phyloP scores from a whole-genome alignment of 1,140 invertebrate genomes.

The Paraescarpia echinospica region DNA sequence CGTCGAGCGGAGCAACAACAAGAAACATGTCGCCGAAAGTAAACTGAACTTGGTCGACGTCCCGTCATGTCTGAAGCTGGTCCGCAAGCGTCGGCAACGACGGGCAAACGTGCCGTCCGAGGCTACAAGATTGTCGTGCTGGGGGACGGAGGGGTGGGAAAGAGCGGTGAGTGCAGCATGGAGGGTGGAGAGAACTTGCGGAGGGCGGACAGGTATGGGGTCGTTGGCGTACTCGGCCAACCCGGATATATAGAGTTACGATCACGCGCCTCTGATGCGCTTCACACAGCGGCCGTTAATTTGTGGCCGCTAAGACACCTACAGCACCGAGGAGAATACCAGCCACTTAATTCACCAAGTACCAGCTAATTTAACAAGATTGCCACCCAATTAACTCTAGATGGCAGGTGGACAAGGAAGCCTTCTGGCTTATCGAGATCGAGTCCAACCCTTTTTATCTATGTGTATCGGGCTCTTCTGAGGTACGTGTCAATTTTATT shows the following conservation, averaged over 20 bases:
- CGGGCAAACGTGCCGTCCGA: background rate
- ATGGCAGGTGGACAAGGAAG: no score
- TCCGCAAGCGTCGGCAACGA: background rate
- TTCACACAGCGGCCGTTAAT: background rate
- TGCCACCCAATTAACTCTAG: no score
- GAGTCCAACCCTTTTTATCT: no score
- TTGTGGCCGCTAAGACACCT: no score
- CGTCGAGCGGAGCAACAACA: background rate
- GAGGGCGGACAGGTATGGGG: background rate
- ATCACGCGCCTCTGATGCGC: background rate
- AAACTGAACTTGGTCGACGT: background rate
- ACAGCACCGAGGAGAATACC: no score
- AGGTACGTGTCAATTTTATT: no score
- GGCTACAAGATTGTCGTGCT: constrained; percentile 95
- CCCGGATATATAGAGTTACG: background rate
- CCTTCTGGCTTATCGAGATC: no score
- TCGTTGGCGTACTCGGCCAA: background rate
- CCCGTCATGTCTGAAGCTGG: background rate
- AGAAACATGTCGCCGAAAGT: constrained; percentile 4
- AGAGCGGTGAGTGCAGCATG: constrained; percentile 68
- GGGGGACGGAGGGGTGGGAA: constrained; percentile 97
- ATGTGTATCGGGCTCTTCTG: no score
- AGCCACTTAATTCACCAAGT: no score
- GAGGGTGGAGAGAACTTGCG: background rate
- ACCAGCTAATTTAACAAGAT: no score